These are phyloP conservation scores for Pterophyllum scalare DNA, from an alignment of 2,113 vertebrate genomes.

Conservation along the genomic window DNA sequence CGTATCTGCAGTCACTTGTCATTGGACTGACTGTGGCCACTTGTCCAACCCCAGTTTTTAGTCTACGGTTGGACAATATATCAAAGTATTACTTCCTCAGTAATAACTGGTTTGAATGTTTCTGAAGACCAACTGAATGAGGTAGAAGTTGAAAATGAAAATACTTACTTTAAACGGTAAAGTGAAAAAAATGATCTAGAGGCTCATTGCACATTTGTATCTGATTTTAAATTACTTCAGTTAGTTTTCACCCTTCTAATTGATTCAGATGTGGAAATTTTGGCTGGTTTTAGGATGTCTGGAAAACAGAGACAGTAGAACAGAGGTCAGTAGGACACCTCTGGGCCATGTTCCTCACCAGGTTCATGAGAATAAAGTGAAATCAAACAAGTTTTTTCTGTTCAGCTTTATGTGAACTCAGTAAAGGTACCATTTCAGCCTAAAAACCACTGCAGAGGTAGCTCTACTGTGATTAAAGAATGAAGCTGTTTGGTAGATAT, in stretches of 20 bases:
- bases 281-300: background rate
- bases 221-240: background rate
- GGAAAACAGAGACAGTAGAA: background rate
- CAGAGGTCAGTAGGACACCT: background rate
- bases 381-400: rapidly evolving
- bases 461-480: background rate
- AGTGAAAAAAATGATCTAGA: background rate
- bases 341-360: background rate
- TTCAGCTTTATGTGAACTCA: background rate
- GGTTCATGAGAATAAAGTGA: background rate
- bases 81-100: background rate
- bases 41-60: background rate
- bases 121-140: background rate
- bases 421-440: background rate
- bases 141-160: background rate
- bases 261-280: background rate
- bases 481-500: background rate
- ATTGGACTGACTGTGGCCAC: too few relatives aligned
- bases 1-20: too few relatives aligned
- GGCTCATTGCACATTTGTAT: background rate
- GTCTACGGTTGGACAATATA: background rate
- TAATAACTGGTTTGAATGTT: background rate
- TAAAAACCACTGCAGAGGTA: background rate
- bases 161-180: rapidly evolving
- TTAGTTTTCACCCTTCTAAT: background rate